Percentiles rank a stretch among this genome's conserved stretches.
These are phyloP conservation scores for Strix aluco DNA, from an alignment of 2,113 vertebrate species.

Conservation along the genomic window DNA sequence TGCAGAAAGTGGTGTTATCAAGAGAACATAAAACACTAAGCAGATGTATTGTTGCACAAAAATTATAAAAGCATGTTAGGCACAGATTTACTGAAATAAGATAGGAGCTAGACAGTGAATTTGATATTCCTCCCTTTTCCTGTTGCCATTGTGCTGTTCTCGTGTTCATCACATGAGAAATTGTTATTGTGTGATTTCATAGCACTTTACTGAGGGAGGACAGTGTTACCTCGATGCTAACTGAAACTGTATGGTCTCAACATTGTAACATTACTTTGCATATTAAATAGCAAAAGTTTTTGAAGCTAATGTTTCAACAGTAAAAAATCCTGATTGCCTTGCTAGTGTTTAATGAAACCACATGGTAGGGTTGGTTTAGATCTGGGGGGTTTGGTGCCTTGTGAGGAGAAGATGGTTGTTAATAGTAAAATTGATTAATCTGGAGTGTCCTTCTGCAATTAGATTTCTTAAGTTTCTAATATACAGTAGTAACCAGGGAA, in stretches of 20 bases:
- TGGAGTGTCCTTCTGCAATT: not conserved
- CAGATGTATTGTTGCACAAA: not conserved
- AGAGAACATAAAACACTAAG: not conserved
- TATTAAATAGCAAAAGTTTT: not conserved
- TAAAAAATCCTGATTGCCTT: not conserved
- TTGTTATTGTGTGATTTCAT: not conserved
- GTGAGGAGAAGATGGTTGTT: not conserved
- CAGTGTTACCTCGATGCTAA: accelerated
- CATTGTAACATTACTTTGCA: not conserved
- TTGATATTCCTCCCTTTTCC: not conserved
- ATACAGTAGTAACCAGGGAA: not conserved
- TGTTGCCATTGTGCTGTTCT: not conserved
- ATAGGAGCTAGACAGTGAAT: not conserved
- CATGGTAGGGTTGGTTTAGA: not conserved
- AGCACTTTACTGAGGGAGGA: not conserved
- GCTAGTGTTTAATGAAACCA: not conserved
- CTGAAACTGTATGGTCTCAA: not conserved
- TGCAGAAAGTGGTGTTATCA: not conserved
- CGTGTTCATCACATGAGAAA: not conserved
- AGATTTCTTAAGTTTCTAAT: not conserved
- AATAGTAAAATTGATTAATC: not conserved
- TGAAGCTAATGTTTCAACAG: not conserved
- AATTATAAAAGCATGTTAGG: not conserved
- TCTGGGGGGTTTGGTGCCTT: not conserved
- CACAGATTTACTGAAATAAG: not conserved